Base-by-base conservation (phyloP, 2,797 vertebrate species). In the Cryptoprocta ferox region DNA sequence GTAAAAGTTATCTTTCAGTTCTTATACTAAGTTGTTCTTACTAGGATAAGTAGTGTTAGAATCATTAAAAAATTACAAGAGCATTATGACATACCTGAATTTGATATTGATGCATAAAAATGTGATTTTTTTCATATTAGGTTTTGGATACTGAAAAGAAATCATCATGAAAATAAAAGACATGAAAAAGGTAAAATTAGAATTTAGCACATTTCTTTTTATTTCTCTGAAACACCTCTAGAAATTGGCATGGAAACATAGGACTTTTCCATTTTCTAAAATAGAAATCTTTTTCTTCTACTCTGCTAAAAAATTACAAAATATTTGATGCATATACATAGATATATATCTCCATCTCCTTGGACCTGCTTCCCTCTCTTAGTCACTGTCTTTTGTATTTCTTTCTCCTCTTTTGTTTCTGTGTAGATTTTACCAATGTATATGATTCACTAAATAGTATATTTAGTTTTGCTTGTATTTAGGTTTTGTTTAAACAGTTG, bases 131-230 rank as follows among this genome's bases (percentile, higher is more conserved):
- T 42, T 89, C 5, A 14, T 80, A 53, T 63, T 95, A 98, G 98
- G 97, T 95, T 97, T 97, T 98, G 81, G 73, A 97, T 89, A 39
- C 94, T 48, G 98, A 97, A 82, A 98, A 90, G 93, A 98, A 97
- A 66, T 93, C 93, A 59, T 71, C 85, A 63, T 96, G 88, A 95
- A 96, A 95, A 88, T 97, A 79, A 96, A 81, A 73, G 50, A 56
- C 66, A 71, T 78, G 14, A 79, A 94, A 96, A 96, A 97, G 98
- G 97, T 98, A 98, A 98, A 93, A 85, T 71, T 80, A 73, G 10
- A 80, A 65, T 81, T 83, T 95, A 89, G 66, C 18, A 42, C 21
- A 39, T 93, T 93, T 79, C 2, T n/a, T 94, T 86, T 76, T 90
- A 53, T 6, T 11, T 12, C 19, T 87, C 19, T 94, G 28, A 96